Evolutionary conservation across 2,888 invertebrate species (phyloP), one percentile per base, ranked within the genome.

Genomic region (Spisula subtruncata): DNA sequence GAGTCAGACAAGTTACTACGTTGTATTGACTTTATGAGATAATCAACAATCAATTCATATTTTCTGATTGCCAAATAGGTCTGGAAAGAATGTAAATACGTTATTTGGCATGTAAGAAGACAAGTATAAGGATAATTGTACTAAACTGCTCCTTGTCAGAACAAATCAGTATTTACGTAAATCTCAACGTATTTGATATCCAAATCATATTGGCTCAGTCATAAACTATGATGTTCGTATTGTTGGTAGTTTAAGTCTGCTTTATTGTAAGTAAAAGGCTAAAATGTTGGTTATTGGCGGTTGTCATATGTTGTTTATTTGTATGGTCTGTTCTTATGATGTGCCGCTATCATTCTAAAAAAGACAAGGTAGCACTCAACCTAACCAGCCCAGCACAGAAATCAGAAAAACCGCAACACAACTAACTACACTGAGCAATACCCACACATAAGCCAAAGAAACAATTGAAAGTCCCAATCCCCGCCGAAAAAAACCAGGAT

Each of bases 91-190:
- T 5, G 71, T 71, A 71, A 71, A 71, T 71, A 71, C 32, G 71
- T 71, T 71, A 71, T 71, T 12, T 71, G 71, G 71, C 71, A 71
- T 71, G 71, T 71, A 71, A 71, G 71, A 71, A 71, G 71, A 71
- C 71, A 71, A 71, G 71, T 71, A 32, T n/a, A 71, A 71, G 29
- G 32, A 32, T 71, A 71, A 71, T 71, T 71, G 71, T 71, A 71
- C 10, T 71, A 32, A 71, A 71, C 71, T 32, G 32, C 18, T 32
- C 10, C 29, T 32, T 71, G 71, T 71, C 71, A 71, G 71, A 71
- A 71, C 14, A 16, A 32, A 71, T 71, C 25, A 71, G 14, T 32
- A 71, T 71, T 29, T 71, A 71, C 32, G 29, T 25, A 29, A 32
- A 32, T 71, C 32, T n/a, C n/a, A 8, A 12, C 32, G 71, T 29